phyloP scores from a whole-genome alignment of 2,797 vertebrate species.

The Tamandua tetradactyla region DNA sequence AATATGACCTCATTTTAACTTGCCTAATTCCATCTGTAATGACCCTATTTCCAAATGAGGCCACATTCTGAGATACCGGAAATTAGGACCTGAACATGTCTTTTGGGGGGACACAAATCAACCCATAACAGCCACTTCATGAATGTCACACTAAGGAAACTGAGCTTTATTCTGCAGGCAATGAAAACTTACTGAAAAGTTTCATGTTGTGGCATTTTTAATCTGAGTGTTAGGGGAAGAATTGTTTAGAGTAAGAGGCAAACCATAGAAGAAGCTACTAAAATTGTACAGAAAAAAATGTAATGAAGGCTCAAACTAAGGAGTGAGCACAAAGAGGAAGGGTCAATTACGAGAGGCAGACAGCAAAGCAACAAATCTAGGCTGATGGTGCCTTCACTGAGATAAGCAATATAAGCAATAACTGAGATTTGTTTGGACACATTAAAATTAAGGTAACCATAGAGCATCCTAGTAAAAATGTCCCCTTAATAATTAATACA shows the following conservation, averaged over 20 bases:
- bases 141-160: not conserved
- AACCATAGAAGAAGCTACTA: not conserved
- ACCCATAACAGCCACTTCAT: not conserved
- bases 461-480: not conserved
- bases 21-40: no score
- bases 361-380: not conserved
- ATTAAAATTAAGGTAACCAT: not conserved
- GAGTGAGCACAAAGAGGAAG: not conserved
- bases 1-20: no score
- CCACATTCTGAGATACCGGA: no score
- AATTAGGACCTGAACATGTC: no score
- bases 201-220: conserved; percentile 24
- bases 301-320: not conserved
- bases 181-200: not conserved
- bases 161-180: conserved; percentile 21
- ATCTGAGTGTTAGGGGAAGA: not conserved
- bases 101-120: no score
- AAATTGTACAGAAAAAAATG: not conserved
- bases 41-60: no score
- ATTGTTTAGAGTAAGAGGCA: not conserved
- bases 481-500: not conserved
- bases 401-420: not conserved
- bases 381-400: not conserved
- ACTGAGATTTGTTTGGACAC: not conserved
- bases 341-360: not conserved